phyloP scores from a whole-genome alignment of 2,113 vertebrate genomes.

The Tychaedon coryphoeus region DNA sequence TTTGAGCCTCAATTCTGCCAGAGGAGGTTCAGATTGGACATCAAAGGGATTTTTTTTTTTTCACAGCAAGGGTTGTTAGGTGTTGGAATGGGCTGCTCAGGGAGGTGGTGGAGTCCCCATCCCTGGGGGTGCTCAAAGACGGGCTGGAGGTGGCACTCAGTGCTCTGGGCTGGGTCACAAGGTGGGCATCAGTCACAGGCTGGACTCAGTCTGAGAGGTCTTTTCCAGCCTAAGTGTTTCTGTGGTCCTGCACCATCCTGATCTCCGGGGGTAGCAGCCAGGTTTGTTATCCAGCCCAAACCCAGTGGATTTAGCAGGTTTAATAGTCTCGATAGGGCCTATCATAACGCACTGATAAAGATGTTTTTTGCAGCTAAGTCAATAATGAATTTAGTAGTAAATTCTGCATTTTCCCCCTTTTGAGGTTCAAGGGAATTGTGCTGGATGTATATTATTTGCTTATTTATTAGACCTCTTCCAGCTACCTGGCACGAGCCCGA shows the following conservation, averaged over 20 bases:
- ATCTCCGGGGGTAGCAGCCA: rapidly evolving
- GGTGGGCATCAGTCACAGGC: rapidly evolving
- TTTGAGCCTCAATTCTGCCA: rapidly evolving
- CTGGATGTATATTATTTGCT: constrained; percentile 24
- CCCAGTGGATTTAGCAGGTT: not conserved
- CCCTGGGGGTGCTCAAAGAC: not conserved
- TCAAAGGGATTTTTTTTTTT: not conserved
- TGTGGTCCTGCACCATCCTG: not conserved
- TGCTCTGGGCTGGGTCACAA: not conserved
- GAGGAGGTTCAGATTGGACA: not conserved
- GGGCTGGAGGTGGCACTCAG: not conserved
- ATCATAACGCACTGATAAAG: not conserved
- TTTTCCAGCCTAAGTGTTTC: not conserved
- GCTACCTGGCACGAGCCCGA: not conserved
- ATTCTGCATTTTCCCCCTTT: not conserved
- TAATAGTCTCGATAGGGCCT: not conserved
- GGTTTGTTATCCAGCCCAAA: not conserved
- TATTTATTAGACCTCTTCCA: constrained; percentile 36
- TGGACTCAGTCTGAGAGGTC: not conserved
- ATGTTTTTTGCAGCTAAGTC: not conserved
- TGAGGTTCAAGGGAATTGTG: constrained; percentile 17
- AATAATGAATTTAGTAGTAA: not conserved
- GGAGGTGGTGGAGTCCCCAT: not conserved
- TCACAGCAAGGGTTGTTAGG: not conserved
- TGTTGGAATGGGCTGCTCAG: not conserved